phyloP scores from a whole-genome alignment of 2,113 vertebrate species.

The Alethe diademata region DNA sequence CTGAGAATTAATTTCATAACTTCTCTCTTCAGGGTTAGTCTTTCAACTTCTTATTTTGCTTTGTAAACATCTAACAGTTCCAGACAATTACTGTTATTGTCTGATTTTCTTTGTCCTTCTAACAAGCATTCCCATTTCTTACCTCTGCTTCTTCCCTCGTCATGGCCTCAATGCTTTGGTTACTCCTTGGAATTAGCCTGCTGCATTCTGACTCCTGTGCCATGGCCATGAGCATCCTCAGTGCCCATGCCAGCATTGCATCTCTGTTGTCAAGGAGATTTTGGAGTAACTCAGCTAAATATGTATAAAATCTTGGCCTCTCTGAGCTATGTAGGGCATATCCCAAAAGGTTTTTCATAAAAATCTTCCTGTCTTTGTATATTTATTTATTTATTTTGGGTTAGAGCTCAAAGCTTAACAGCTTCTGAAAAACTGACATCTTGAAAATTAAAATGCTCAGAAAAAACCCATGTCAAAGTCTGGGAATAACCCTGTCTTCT shows the following conservation, averaged over 20 bases:
- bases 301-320: not conserved
- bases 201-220: fast-evolving
- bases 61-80: not conserved
- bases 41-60: not conserved
- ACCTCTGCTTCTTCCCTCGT: not conserved
- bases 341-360: not conserved
- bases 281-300: not conserved
- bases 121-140: not conserved
- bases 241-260: not conserved
- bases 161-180: fast-evolving
- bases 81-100: not conserved
- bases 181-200: not conserved
- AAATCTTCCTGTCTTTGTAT: not conserved
- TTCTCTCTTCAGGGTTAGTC: not conserved
- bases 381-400: not conserved
- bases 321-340: not conserved
- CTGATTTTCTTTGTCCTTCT: not conserved
- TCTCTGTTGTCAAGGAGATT: not conserved
- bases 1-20: not conserved
- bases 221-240: not conserved
- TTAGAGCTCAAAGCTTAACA: not conserved
- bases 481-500: not conserved
- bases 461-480: fast-evolving
- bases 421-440: not conserved
- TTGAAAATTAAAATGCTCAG: not conserved